Evolutionary conservation across 2,797 vertebrate genomes (phyloP), one percentile per base, ranked within the genome.

Genomic region (Garrulus glandarius): DNA sequence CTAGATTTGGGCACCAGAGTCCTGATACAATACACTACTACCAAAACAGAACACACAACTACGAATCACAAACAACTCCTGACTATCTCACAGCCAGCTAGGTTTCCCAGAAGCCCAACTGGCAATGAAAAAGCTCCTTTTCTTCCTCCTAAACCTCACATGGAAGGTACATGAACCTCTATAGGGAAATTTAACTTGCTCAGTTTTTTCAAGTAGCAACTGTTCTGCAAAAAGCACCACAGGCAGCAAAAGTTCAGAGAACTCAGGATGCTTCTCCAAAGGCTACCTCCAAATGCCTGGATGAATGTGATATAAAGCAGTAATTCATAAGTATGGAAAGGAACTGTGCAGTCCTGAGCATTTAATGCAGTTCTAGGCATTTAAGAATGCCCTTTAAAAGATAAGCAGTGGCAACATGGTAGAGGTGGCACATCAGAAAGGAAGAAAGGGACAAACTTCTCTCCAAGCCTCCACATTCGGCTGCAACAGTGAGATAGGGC

Each of bases 141-240:
- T 34, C 69, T 60, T 81, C 61, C 76, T 85, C 46, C 59, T 53
- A 56, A 76, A 65, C 16, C 0, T 6, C 57, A 63, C 11, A 13
- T 0, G 1, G 30, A 60, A 72, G 26, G 26, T 47, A 69, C 4
- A 4, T 2, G 4, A 76, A 57, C 4, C 1, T 23, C 43, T 7
- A 4, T 0, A 18, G 5, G 13, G 20, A 95, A 81, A 53, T n/a
- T 13, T 39, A 87, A 74, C n/a, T 55, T 39, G 55, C 23, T 32
- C 39, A 18, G 11, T 5, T 22, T 84, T 92, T 75, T 68, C 29
- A 71, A 4, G 7, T 5, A 53, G 7, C 32, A 71, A 39, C 47
- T 57, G 29, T 29, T 49, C 74, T 17, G 21, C 56, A 88, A 59
- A 29, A 68, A 89, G 22, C 32, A 55, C 9, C 37, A 55, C 18